Conservation (phyloP, 2,888 invertebrate genomes). For the Callyntrura guangdongensis region DNA sequence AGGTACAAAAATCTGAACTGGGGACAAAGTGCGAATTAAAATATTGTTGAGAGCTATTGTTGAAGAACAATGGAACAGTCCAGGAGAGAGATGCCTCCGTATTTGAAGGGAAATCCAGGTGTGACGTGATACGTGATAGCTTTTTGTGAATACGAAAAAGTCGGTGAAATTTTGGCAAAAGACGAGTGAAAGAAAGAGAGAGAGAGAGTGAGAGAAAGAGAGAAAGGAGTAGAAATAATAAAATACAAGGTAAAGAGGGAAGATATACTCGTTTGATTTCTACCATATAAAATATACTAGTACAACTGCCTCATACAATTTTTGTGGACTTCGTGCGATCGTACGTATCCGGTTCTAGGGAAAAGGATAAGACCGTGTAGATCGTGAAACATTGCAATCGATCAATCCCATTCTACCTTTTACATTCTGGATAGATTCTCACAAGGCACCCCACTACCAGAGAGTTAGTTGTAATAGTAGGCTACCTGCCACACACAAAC, state of each 20-base stretch:
- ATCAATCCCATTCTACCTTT: conserved; percentile 82
- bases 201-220: background rate
- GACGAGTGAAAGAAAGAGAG: background rate
- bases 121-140: conserved; percentile 34
- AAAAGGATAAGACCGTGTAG: conserved; percentile 72
- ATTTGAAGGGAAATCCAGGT: conserved; percentile 37
- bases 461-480: background rate
- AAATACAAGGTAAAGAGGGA: background rate
- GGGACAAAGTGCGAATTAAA: no score
- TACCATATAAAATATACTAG: background rate
- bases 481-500: background rate
- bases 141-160: conserved; percentile 22
- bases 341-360: conserved; percentile 60
- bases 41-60: no score
- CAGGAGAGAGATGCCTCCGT: background rate
- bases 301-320: background rate
- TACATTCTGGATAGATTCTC: conserved; percentile 6
- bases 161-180: conserved; percentile 70
- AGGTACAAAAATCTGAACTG: no score
- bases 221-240: background rate
- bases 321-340: conserved; percentile 44
- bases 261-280: background rate
- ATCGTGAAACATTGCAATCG: conserved; percentile 85
- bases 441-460: background rate
- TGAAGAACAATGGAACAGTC: no score